phyloP scores from a whole-genome alignment of 1,140 invertebrate genomes.

The Ditylenchus dipsaci region DNA sequence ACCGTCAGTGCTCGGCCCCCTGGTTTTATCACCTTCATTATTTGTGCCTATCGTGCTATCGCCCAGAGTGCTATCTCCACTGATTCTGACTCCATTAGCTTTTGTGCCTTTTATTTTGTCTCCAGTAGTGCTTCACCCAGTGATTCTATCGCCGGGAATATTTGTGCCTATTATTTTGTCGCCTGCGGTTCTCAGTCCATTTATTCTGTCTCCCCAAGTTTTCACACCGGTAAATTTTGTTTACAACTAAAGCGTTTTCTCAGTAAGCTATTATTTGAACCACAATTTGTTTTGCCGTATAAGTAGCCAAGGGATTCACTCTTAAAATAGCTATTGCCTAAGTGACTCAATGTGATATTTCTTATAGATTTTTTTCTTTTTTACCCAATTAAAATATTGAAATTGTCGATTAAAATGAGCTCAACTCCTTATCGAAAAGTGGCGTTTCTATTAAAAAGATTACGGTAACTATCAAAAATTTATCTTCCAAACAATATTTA shows the following conservation, averaged over 20 bases:
- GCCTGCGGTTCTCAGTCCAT: conserved; percentile 34
- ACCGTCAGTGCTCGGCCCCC: conserved; percentile 44
- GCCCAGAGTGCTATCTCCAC: conserved; percentile 21
- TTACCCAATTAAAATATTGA: too few species aligned
- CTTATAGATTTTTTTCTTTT: too few species aligned
- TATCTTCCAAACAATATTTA: too few species aligned
- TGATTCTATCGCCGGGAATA: conserved; percentile 39
- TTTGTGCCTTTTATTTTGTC: conserved; percentile 28
- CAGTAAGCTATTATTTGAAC: too few species aligned
- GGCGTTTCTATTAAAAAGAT: too few species aligned
- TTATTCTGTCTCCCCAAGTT: conserved; percentile 46
- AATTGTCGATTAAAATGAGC: too few species aligned
- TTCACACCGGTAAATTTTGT: conserved; percentile 39
- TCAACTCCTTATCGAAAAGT: too few species aligned
- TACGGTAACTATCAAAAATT: too few species aligned
- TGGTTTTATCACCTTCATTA: conserved; percentile 45
- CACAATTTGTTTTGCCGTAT: too few species aligned
- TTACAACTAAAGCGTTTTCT: too few species aligned
- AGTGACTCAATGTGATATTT: too few species aligned
- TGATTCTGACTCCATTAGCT: conserved; percentile 32
- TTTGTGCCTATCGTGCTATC: conserved; percentile 36
- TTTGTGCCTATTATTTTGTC: conserved; percentile 33
- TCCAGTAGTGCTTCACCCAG: conserved; percentile 33
- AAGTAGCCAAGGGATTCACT: too few species aligned
- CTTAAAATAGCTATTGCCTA: not conserved